Base-by-base conservation (phyloP, 1,140 invertebrate genomes). In the Tetragnatha versicolor region DNA sequence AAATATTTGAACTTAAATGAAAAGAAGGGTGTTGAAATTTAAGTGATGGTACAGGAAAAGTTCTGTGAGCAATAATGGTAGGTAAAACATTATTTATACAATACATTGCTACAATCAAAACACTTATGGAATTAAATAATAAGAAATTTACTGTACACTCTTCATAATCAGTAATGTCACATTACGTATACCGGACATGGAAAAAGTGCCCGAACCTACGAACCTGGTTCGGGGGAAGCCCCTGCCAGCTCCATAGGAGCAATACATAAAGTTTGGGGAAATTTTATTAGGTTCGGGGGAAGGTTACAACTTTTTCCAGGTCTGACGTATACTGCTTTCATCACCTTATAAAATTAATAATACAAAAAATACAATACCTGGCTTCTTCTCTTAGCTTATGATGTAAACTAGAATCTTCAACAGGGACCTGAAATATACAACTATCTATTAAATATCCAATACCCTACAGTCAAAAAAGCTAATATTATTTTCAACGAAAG, bases 341-440 rank as follows among this genome's bases (percentile, higher is more conserved):
- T 22, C 3, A 5, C 20, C 22, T n/a, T 7, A 27, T 0, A 17
- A 3, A 29, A 33, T 12, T 20, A 7, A 27, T 29, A 7, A 47
- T 14, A 12, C n/a, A 47, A 17, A 45, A 47, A 27, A 20, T 47
- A 29, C 6, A 14, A 76, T 81, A 86, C 85, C 85, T 88, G 0
- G 94, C 93, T 86, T 96, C 94, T 85, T 95, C 93, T 53, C 93
- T 87, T n/a, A 96, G 84, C 84, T 94, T 94, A 83, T 93, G 91
- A 0, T 91, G 88, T 14, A 95, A 82, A 6, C 91, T 88, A 82
- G 95, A 92, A 84, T 92, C 90, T 75, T 92, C 90, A 81, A 90
- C 89, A 0, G 93, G 93, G 14, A 93, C 83, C 88, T 90, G 63
- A 33, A 83, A 82, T 55, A 2, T 47, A 2, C 25, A 55, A n/a